Conservation (phyloP, 1,140 invertebrate species). For the Drosophila persimilis region DNA sequence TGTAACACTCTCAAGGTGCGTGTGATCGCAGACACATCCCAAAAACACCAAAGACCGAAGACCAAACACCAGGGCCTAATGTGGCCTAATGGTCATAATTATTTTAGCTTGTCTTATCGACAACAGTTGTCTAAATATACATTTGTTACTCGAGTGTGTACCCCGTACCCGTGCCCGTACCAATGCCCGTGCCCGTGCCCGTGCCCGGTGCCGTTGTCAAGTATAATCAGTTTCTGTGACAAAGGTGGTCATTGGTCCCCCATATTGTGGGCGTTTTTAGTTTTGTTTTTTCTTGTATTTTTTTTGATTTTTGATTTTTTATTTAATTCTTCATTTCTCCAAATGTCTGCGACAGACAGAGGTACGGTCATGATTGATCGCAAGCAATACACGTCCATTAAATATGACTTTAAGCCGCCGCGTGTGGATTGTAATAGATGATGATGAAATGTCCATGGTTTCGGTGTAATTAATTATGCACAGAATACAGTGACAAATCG, state of each 20-base stretch:
- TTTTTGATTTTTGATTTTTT: not conserved
- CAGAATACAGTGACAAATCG: slow-evolving; percentile 43
- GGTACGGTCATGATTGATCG: slow-evolving; percentile 75
- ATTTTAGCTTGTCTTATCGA: slow-evolving; percentile 75
- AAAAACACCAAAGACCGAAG: not conserved
- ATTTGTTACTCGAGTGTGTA: slow-evolving; percentile 44
- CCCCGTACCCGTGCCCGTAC: not conserved
- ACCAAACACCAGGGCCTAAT: slow-evolving; percentile 46
- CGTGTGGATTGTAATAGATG: slow-evolving; percentile 63
- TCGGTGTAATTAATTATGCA: slow-evolving; percentile 66
- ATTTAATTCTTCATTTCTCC: slow-evolving; percentile 68
- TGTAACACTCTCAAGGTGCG: slow-evolving; percentile 27
- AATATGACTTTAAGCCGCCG: slow-evolving; percentile 69
- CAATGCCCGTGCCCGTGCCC: not conserved
- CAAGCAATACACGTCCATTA: slow-evolving; percentile 75
- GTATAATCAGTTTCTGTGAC: slow-evolving; percentile 62
- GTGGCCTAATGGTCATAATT: slow-evolving; percentile 75
- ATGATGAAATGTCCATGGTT: slow-evolving; percentile 58
- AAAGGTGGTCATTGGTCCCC: slow-evolving; percentile 68
- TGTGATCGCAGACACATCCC: slow-evolving; percentile 32
- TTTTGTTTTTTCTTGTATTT: slow-evolving; percentile 17
- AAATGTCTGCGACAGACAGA: slow-evolving; percentile 31
- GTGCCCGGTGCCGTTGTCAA: slow-evolving; percentile 36
- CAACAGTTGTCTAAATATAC: slow-evolving; percentile 61
- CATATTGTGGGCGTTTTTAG: slow-evolving; percentile 71